Conservation (phyloP, 2,113 vertebrate species). For the Rhombomys opimus region DNA sequence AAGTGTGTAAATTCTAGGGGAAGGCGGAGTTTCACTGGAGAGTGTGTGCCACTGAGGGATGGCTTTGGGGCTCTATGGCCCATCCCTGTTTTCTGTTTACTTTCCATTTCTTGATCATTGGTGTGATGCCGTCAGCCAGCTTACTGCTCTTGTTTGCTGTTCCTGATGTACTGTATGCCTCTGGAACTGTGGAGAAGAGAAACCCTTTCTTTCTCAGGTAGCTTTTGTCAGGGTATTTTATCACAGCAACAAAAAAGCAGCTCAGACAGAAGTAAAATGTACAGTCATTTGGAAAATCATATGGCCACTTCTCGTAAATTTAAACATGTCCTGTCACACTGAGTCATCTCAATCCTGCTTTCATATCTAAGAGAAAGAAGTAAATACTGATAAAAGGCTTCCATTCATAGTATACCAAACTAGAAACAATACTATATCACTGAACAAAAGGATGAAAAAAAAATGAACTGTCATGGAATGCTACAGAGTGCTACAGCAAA, state of each 20-base stretch:
- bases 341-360: background rate
- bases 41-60: no score
- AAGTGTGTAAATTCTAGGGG: background rate
- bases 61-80: background rate
- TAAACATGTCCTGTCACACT: background rate
- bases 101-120: background rate
- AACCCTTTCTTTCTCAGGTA: background rate
- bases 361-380: constrained; percentile 1
- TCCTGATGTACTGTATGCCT: no score
- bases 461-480: background rate
- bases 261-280: background rate
- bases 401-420: background rate
- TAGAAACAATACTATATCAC: background rate
- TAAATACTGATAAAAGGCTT: background rate
- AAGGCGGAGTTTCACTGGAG: background rate
- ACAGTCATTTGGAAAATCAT: background rate
- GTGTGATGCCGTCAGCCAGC: background rate
- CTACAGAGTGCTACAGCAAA: background rate
- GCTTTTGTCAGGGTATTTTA: background rate
- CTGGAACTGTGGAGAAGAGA: background rate
- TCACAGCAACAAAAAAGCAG: background rate
- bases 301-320: background rate
- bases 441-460: background rate
- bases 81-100: background rate
- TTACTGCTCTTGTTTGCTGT: background rate